Evolutionary conservation across 2,113 vertebrate species (phyloP).

Genomic region (Chaenogobius annularis): DNA sequence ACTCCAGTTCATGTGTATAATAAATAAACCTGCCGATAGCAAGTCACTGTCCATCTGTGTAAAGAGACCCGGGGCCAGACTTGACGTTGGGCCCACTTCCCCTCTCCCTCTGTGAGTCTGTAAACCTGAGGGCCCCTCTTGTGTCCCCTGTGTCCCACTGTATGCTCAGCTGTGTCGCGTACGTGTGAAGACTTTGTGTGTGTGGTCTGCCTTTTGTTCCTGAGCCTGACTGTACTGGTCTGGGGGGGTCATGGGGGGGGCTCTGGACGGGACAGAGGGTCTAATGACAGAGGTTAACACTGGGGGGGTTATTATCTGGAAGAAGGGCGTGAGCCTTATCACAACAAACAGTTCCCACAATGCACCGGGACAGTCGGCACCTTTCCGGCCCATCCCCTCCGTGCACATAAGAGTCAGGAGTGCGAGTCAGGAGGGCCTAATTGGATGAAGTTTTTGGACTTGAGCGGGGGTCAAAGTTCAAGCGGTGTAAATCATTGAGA

Average conservation of each 20-base stretch:
- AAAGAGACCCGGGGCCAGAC: not conserved
- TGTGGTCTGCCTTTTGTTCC: not conserved
- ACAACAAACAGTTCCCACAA: conserved; percentile 13
- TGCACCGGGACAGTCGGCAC: conserved; percentile 4
- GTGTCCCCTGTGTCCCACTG: not conserved
- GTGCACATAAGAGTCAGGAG: not conserved
- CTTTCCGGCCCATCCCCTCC: not conserved
- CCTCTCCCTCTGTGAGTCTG: not conserved
- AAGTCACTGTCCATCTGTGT: not conserved
- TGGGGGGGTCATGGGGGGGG: not conserved
- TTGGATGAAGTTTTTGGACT: conserved; percentile 11
- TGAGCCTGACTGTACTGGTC: not conserved
- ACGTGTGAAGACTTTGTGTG: conserved; percentile 5
- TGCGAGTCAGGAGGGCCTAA: not conserved
- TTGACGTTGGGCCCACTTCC: not conserved
- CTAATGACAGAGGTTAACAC: not conserved
- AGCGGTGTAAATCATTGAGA: conserved; percentile 1
- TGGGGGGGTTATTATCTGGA: not conserved
- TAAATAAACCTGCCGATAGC: too few species aligned
- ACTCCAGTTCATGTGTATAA: too few species aligned
- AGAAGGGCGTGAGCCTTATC: conserved; percentile 3
- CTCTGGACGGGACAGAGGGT: not conserved
- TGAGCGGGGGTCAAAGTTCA: conserved; percentile 2
- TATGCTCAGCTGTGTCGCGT: not conserved
- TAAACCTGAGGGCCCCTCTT: not conserved